Conservation (phyloP, 2,888 invertebrate species). For the Polyommatus icarus region DNA sequence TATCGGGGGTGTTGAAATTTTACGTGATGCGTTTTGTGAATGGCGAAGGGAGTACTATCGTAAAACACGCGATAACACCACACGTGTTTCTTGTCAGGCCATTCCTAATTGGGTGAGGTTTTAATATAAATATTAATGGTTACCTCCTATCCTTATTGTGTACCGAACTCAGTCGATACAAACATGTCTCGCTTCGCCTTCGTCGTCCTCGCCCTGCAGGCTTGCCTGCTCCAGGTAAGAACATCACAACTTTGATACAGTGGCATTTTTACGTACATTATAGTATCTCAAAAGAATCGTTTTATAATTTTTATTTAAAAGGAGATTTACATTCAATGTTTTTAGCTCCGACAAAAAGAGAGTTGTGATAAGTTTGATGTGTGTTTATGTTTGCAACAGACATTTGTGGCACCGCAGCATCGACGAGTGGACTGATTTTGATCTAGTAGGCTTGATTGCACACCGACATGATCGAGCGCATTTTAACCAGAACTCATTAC, state of each 20-base stretch:
- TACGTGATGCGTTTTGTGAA: neutral
- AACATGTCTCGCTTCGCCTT: constrained; percentile 48
- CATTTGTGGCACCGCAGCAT: too few species aligned
- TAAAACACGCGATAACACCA: constrained; percentile 3
- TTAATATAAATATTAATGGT: neutral
- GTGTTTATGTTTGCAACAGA: too few species aligned
- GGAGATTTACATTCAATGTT: neutral
- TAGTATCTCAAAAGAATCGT: neutral
- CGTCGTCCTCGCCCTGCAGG: constrained; percentile 49
- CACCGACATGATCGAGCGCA: neutral
- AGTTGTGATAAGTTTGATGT: too few species aligned
- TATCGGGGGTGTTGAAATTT: constrained; percentile 2
- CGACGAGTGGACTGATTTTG: neutral
- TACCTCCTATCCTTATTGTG: neutral
- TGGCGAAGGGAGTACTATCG: neutral
- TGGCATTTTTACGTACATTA: neutral
- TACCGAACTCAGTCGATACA: constrained; percentile 16
- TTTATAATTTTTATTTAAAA: neutral
- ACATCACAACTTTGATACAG: neutral
- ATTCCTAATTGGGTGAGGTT: neutral
- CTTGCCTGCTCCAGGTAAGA: constrained; percentile 51
- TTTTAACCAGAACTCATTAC: too few species aligned
- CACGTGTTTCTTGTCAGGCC: neutral
- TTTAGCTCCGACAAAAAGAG: too few species aligned
- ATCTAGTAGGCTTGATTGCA: neutral